Conservation (phyloP, 2,113 vertebrate genomes). For the Ifrita kowaldi region DNA sequence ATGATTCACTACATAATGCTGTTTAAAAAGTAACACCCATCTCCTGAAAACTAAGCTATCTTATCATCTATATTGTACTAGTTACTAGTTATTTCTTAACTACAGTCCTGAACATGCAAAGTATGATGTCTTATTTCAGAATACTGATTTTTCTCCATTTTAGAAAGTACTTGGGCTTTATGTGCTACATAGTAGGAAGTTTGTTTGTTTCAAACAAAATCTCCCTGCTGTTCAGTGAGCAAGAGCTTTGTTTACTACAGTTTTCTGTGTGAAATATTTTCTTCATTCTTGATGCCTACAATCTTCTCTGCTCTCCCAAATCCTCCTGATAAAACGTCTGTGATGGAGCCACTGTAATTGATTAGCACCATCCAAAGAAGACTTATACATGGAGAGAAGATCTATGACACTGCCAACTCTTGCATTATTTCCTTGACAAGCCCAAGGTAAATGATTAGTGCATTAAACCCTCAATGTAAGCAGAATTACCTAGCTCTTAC, state of each 20-base stretch:
- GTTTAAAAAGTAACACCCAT: neutral
- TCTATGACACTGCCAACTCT: neutral
- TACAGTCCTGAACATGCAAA: neutral
- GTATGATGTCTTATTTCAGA: neutral
- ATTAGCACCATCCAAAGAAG: neutral
- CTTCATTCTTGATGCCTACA: neutral
- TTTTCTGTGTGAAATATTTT: neutral
- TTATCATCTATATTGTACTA: neutral
- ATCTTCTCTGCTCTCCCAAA: neutral
- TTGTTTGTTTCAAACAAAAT: neutral
- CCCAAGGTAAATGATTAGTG: neutral
- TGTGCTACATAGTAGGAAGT: neutral
- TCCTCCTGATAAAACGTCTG: neutral
- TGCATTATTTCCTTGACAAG: neutral
- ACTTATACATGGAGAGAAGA: neutral
- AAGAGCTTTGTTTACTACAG: neutral
- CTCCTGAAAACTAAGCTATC: neutral
- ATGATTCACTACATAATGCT: neutral
- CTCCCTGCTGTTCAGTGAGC: neutral
- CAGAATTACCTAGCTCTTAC: neutral
- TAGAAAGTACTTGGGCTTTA: neutral
- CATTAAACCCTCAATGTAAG: neutral
- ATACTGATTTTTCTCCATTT: neutral
- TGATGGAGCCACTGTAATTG: neutral
- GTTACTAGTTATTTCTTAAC: neutral